phyloP scores from a whole-genome alignment of 2,888 invertebrate genomes.

The Erannis defoliaria region DNA sequence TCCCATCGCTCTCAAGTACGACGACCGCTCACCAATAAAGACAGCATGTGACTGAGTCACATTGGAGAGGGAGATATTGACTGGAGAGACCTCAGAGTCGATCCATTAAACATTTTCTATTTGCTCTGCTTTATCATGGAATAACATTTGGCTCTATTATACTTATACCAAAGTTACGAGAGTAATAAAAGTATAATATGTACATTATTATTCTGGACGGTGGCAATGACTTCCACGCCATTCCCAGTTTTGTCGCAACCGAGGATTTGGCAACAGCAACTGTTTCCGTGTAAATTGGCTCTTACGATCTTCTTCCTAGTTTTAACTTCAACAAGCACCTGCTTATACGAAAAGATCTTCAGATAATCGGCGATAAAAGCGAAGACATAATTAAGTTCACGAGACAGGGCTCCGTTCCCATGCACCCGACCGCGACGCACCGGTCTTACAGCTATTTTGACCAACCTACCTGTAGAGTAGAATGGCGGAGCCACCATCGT shows the following conservation, averaged over 20 bases:
- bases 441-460: slow-evolving; percentile 37
- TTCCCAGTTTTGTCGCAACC: background rate
- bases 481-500: background rate
- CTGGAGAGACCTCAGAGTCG: too few relatives aligned
- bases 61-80: too few relatives aligned
- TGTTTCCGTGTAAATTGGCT: background rate
- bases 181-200: too few relatives aligned
- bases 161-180: too few relatives aligned
- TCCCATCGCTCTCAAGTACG: too few relatives aligned
- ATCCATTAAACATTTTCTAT: too few relatives aligned
- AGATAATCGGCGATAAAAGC: slow-evolving; percentile 46
- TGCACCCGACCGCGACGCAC: slow-evolving; percentile 67
- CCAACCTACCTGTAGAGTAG: background rate
- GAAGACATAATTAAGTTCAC: slow-evolving; percentile 44
- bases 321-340: background rate
- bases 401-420: slow-evolving; percentile 61
- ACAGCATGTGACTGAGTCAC: too few relatives aligned
- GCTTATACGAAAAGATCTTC: background rate
- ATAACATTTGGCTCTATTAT: too few relatives aligned
- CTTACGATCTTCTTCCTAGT: background rate
- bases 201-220: too few relatives aligned
- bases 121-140: too few relatives aligned
- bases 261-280: background rate
- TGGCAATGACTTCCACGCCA: too few relatives aligned
- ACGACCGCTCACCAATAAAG: too few relatives aligned